Evolutionary conservation across 2,888 invertebrate species (phyloP).

Genomic region (Sepioteuthis lessoniana): DNA sequence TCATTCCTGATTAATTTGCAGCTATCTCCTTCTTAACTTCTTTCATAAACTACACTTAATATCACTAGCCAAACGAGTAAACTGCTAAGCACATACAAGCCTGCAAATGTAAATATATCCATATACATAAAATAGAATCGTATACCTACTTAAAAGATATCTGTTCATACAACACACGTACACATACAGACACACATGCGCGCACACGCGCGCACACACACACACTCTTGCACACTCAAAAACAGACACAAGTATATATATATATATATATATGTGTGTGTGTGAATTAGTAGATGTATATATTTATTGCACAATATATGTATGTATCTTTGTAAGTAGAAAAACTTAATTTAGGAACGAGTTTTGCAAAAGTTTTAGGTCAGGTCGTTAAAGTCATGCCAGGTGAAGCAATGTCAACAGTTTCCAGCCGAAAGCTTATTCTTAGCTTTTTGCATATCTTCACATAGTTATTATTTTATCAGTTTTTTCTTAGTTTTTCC

Average conservation of each 20-base stretch:
- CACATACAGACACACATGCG: background rate
- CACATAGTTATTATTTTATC: background rate
- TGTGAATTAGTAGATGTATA: too few relatives aligned
- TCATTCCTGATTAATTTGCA: too few relatives aligned
- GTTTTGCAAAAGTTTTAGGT: background rate
- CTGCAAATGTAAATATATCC: too few relatives aligned
- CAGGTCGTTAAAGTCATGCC: slow-evolving; percentile 18
- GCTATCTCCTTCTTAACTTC: too few relatives aligned
- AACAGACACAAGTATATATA: too few relatives aligned
- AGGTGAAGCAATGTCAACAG: background rate
- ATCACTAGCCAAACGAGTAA: too few relatives aligned
- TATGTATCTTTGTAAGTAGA: background rate
- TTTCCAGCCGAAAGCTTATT: background rate
- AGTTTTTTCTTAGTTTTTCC: background rate
- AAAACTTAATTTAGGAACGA: background rate
- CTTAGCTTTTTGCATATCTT: background rate
- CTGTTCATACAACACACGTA: background rate
- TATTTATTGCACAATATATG: too few relatives aligned
- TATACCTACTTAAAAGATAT: background rate
- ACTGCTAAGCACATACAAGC: background rate
- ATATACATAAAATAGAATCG: background rate
- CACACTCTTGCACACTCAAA: too few relatives aligned
- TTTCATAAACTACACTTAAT: too few relatives aligned
- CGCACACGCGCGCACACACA: background rate
- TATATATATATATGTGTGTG: too few relatives aligned